Conservation (phyloP, 2,797 vertebrate genomes). For the Petrocephalus schoutedeni region DNA sequence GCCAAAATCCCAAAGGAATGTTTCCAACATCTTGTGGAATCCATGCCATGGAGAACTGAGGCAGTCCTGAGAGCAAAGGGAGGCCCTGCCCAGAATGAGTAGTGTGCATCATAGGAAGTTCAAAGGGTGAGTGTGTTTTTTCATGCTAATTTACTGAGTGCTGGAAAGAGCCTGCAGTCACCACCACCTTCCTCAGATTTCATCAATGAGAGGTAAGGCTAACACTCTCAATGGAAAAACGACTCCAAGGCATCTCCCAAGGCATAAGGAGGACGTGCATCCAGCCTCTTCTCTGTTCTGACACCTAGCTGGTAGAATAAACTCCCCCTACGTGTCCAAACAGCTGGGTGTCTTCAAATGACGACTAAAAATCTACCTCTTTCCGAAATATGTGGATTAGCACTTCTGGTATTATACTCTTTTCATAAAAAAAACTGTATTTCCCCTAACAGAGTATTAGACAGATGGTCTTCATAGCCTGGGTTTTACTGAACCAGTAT, state of each 20-base stretch:
- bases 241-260: not conserved
- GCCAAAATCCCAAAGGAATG: not conserved
- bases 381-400: no score
- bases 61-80: not conserved
- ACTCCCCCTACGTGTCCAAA: no score
- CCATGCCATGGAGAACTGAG: not conserved
- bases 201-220: not conserved
- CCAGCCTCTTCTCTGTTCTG: no score
- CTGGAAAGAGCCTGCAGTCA: not conserved
- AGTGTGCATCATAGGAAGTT: not conserved
- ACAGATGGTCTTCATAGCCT: no score
- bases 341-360: no score
- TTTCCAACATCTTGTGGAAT: not conserved
- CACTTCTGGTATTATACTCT: no score
- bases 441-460: no score
- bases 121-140: not conserved
- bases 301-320: no score
- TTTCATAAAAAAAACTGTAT: no score
- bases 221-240: not conserved
- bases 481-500: no score
- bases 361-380: no score
- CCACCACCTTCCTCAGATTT: not conserved
- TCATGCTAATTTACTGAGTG: not conserved
- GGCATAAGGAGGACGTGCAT: no score
- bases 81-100: not conserved